phyloP scores from a whole-genome alignment of 2,888 invertebrate genomes.

The Thumatha senex region DNA sequence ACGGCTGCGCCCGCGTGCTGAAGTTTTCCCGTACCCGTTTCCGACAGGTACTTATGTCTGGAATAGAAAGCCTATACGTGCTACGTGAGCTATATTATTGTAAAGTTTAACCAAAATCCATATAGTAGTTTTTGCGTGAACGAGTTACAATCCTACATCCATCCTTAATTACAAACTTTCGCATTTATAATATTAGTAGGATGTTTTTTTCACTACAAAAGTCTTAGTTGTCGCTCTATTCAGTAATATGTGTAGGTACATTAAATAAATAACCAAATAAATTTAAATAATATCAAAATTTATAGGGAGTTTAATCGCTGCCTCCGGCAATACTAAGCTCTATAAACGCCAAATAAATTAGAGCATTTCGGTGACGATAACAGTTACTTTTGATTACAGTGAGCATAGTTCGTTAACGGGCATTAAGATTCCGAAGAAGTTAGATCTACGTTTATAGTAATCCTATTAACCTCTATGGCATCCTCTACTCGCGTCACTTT shows the following conservation, averaged over 20 bases:
- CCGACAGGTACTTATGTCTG: no score
- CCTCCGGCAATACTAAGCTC: conserved; percentile 38
- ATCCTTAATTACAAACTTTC: no score
- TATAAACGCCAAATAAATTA: conserved; percentile 23
- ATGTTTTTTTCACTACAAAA: no score
- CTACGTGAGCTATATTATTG: no score
- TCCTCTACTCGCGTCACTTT: conserved; percentile 28
- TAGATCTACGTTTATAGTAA: conserved; percentile 41
- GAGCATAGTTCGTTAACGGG: conserved; percentile 49
- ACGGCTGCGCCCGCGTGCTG: no score
- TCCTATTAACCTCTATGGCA: conserved; percentile 45
- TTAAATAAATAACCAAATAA: background rate
- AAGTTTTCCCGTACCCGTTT: no score
- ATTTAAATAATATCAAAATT: background rate
- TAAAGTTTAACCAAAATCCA: no score
- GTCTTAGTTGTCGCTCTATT: background rate
- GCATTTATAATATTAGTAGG: no score
- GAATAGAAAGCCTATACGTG: no score
- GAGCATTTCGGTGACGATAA: conserved; percentile 19
- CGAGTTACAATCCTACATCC: no score
- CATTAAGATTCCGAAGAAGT: conserved; percentile 51
- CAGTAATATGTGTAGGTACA: background rate
- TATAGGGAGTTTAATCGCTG: conserved; percentile 7
- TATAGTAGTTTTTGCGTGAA: no score
- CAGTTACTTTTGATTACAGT: conserved; percentile 36